phyloP scores from a whole-genome alignment of 37 sponge, comb jelly and placozoan genomes.

The Cliona cf. orientalis region DNA sequence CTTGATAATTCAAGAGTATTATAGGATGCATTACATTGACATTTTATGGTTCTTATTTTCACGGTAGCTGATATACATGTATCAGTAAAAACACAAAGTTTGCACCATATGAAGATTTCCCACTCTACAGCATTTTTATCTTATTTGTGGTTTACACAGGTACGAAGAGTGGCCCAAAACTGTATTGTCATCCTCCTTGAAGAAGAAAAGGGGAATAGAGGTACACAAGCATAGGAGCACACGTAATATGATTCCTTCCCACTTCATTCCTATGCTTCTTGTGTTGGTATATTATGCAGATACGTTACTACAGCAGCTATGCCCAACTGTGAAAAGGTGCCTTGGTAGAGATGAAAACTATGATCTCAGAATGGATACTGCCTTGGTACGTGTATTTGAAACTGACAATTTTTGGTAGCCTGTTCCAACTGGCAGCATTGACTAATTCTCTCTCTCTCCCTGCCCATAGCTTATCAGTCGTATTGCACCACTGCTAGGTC shows the following conservation, averaged over 20 bases:
- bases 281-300: background rate
- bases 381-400: constrained; percentile 20
- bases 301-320: constrained; percentile 20
- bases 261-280: background rate
- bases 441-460: too few species aligned
- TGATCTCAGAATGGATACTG: constrained; percentile 53
- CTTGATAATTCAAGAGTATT: too few species aligned
- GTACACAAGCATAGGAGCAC: background rate
- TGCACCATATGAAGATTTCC: background rate
- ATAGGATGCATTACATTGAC: background rate
- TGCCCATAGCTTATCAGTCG: constrained; percentile 48
- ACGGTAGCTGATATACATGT: too few species aligned
- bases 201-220: constrained; percentile 34
- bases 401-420: background rate
- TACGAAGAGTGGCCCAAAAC: constrained; percentile 57
- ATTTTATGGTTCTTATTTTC: background rate
- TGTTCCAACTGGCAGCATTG: too few species aligned
- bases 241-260: background rate
- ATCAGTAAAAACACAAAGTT: too few species aligned
- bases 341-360: constrained; percentile 48
- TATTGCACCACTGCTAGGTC: constrained; percentile 34
- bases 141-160: constrained; percentile 23
- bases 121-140: background rate
- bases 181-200: constrained; percentile 43
- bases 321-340: constrained; percentile 23